phyloP scores from a whole-genome alignment of 2,113 vertebrate species.

The Microcebus lehilahytsara region DNA sequence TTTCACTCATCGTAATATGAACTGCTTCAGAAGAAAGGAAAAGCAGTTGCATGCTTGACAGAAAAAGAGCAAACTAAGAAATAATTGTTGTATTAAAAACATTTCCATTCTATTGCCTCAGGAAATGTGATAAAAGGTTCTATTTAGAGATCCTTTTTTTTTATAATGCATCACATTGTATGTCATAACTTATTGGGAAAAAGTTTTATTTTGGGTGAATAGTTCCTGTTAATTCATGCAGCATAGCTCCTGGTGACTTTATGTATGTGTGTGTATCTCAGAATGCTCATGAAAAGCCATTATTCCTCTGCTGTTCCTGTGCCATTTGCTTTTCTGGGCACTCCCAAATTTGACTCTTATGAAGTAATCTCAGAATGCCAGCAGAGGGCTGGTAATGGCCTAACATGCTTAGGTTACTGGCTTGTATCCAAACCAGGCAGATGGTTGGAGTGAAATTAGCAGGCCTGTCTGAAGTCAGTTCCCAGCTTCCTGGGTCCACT shows the following conservation, averaged over 20 bases:
- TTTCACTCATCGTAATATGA: slow-evolving; percentile 60
- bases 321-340: not conserved
- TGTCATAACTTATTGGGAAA: not conserved
- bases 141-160: not conserved
- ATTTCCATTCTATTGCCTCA: slow-evolving; percentile 27
- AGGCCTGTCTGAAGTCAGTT: slow-evolving; percentile 55
- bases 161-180: slow-evolving; percentile 24
- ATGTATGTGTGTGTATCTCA: not conserved
- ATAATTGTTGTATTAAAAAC: slow-evolving; percentile 64
- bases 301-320: slow-evolving; percentile 43
- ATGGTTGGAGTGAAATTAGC: slow-evolving; percentile 67
- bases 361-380: slow-evolving; percentile 53
- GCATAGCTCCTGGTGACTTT: slow-evolving; percentile 35
- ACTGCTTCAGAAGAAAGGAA: slow-evolving; percentile 52
- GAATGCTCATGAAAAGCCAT: slow-evolving; percentile 37
- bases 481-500: not conserved
- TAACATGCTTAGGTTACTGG: slow-evolving; percentile 66
- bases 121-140: slow-evolving; percentile 55
- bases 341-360: slow-evolving; percentile 17
- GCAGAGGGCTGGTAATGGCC: slow-evolving; percentile 55
- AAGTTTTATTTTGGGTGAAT: slow-evolving; percentile 35
- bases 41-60: slow-evolving; percentile 41
- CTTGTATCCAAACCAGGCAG: slow-evolving; percentile 60
- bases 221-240: slow-evolving; percentile 53
- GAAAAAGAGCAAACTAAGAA: slow-evolving; percentile 71